Conservation (phyloP, 2,888 invertebrate genomes). For the Buathra laborator region DNA sequence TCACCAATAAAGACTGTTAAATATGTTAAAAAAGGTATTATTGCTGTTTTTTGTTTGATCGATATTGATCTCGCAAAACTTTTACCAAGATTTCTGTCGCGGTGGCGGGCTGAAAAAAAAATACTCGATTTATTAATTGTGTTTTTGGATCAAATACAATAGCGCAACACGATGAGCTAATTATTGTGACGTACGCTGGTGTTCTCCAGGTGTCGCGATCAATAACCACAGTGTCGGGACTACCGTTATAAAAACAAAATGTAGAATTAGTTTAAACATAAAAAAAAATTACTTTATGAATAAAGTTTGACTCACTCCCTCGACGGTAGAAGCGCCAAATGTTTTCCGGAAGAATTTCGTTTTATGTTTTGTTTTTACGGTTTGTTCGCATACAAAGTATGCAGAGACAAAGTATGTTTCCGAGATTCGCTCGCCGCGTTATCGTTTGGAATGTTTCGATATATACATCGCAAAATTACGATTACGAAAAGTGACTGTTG, state of each 20-base stretch:
- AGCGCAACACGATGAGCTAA: not conserved
- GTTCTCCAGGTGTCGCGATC: conserved; percentile 81
- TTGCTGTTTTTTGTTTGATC: conserved; percentile 5
- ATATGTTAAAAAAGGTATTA: conserved; percentile 4
- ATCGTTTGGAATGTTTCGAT: too few species aligned
- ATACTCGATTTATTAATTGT: conserved; percentile 8
- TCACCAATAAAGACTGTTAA: conserved; percentile 20
- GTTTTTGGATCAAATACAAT: too few species aligned
- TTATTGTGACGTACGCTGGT: conserved; percentile 78
- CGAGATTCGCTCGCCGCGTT: too few species aligned
- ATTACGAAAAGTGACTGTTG: too few species aligned
- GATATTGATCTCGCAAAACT: conserved; percentile 25
- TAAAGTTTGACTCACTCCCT: conserved; percentile 78
- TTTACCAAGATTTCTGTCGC: conserved; percentile 79
- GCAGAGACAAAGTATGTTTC: too few species aligned
- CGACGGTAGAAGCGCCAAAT: conserved; percentile 73
- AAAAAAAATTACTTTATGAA: conserved; percentile 1
- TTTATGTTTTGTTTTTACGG: too few species aligned
- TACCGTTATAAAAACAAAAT: conserved; percentile 73
- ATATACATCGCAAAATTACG: too few species aligned
- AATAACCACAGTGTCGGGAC: conserved; percentile 79
- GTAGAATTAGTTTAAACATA: not conserved
- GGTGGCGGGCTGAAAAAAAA: conserved; percentile 79
- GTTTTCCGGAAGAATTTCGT: conserved; percentile 66
- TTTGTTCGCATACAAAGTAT: too few species aligned